Conservation (phyloP, 2,113 vertebrate species). For the Sinocyclocheilus grahami region DNA sequence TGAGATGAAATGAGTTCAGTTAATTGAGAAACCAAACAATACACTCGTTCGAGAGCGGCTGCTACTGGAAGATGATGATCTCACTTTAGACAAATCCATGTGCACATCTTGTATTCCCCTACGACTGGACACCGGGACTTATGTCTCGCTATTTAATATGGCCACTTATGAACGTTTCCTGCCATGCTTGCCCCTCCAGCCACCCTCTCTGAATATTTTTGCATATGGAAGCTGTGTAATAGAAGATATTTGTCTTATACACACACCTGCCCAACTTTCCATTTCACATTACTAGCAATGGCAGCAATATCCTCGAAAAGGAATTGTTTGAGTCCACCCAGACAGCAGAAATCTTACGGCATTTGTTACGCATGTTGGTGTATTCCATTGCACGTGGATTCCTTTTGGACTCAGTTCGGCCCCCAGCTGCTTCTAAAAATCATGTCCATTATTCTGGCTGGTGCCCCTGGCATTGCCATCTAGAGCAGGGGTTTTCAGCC, state of each 20-base stretch:
- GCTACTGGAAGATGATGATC: neutral
- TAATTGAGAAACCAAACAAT: neutral
- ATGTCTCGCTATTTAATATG: constrained; percentile 13
- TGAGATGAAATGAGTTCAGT: neutral
- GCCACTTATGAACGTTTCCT: neutral
- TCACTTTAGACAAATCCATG: neutral
- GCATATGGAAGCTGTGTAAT: neutral
- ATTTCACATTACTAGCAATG: neutral
- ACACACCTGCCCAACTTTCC: neutral
- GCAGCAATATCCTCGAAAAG: neutral
- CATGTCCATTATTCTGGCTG: neutral
- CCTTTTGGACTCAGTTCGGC: neutral
- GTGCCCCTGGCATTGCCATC: neutral
- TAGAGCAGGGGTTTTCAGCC: no score
- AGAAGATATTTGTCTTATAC: neutral
- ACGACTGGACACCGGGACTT: constrained; percentile 42
- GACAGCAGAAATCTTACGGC: neutral
- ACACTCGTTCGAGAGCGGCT: neutral
- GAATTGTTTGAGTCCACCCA: neutral
- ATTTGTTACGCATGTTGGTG: neutral
- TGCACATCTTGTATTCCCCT: constrained; percentile 18
- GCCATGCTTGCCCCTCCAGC: neutral
- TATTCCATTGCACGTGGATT: neutral
- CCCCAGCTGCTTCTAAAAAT: neutral
- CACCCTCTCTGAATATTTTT: neutral